Evolutionary conservation across 53 echinoderm and acorn worm species (phyloP).

Genomic region (Temnopleurus reevesii): DNA sequence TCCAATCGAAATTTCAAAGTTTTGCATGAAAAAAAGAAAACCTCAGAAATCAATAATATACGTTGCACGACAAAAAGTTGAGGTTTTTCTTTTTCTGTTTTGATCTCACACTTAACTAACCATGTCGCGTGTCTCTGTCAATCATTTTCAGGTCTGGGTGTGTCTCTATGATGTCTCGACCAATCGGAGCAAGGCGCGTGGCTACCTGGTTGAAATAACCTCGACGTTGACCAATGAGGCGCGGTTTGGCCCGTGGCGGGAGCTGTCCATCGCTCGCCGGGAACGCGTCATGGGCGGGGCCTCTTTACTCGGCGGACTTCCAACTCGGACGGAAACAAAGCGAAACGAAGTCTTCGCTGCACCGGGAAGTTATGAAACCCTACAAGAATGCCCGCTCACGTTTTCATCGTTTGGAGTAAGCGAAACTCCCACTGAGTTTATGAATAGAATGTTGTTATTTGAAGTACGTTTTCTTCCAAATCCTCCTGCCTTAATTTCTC

Average conservation of each 20-base stretch:
- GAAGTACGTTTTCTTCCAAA: not conserved
- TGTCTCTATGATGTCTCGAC: constrained; percentile 23
- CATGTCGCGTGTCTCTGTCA: constrained; percentile 52
- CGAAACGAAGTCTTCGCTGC: constrained; percentile 18
- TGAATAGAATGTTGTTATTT: not conserved
- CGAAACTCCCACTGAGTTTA: not conserved
- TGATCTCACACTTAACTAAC: constrained; percentile 1
- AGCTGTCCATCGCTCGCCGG: constrained; percentile 21
- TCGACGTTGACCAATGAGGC: constrained; percentile 45
- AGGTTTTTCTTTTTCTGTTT: constrained; percentile 18
- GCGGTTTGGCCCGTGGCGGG: not conserved
- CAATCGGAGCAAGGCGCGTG: constrained; percentile 45
- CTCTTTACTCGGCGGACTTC: not conserved
- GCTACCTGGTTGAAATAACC: constrained; percentile 31
- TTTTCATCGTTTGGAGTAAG: not conserved
- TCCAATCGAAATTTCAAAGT: not conserved
- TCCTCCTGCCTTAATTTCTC: not conserved
- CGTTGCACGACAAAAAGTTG: constrained; percentile 11
- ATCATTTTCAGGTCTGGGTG: constrained; percentile 53
- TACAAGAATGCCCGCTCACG: not conserved
- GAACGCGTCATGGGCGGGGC: constrained; percentile 48
- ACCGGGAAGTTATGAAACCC: not conserved
- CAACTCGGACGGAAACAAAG: constrained; percentile 30
- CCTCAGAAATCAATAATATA: constrained; percentile 31
- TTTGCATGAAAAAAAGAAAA: not conserved